Percentiles rank a stretch among this genome's conserved stretches.
Evolutionary conservation across 2,113 vertebrate genomes (phyloP).

Genomic region (Oreochromis niloticus): DNA sequence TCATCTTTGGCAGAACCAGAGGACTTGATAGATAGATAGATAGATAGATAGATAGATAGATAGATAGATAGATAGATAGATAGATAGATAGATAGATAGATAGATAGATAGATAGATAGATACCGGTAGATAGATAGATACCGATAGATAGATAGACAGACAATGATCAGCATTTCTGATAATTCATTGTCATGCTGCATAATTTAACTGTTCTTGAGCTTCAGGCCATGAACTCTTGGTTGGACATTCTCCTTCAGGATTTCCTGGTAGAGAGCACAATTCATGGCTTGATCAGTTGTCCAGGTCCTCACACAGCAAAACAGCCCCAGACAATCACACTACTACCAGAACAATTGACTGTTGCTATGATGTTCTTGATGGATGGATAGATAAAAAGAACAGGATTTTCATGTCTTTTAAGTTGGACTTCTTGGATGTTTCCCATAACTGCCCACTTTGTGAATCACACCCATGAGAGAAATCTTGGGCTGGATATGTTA

Average conservation of each 20-base stretch:
- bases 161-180: background rate
- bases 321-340: background rate
- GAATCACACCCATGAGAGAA: slow-evolving; percentile 46
- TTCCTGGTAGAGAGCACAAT: background rate
- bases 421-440: slow-evolving; percentile 8
- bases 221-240: background rate
- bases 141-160: background rate
- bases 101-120: too few species aligned
- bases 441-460: slow-evolving; percentile 15
- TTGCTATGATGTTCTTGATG: background rate
- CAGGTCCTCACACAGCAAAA: background rate
- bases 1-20: background rate
- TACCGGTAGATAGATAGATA: background rate
- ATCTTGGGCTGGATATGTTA: background rate
- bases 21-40: background rate
- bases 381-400: background rate
- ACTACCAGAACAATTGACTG: background rate
- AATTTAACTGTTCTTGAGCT: background rate
- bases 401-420: background rate
- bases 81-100: too few species aligned
- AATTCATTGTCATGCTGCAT: background rate
- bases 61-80: background rate
- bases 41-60: background rate
- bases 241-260: background rate
- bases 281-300: background rate